These are phyloP conservation scores for Celastrina argiolus DNA, from an alignment of 2,888 invertebrate genomes.

Conservation along the genomic window DNA sequence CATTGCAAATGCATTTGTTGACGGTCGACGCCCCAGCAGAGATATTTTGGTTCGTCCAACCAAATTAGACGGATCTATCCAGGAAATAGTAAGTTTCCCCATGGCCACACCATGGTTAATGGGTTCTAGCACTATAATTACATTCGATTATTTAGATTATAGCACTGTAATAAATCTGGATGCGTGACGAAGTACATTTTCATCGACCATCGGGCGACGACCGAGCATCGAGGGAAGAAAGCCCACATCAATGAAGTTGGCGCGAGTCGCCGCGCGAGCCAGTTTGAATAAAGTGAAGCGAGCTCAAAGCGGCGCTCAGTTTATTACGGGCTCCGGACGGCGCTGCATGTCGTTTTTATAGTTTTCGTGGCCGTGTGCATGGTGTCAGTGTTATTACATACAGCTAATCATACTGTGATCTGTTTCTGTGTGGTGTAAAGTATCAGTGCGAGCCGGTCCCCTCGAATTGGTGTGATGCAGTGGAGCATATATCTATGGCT, in stretches of 20 bases:
- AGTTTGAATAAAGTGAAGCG: slow-evolving; percentile 56
- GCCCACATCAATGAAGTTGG: slow-evolving; percentile 57
- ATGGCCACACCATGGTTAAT: neutral
- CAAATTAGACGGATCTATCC: slow-evolving; percentile 47
- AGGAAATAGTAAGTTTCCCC: neutral
- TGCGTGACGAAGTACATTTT: slow-evolving; percentile 66
- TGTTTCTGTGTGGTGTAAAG: slow-evolving; percentile 64
- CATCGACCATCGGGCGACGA: slow-evolving; percentile 64
- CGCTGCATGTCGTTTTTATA: slow-evolving; percentile 62
- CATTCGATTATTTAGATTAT: slow-evolving; percentile 33
- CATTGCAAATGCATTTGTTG: slow-evolving; percentile 27
- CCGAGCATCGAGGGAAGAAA: slow-evolving; percentile 50
- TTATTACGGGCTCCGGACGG: slow-evolving; percentile 60
- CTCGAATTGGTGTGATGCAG: slow-evolving; percentile 82
- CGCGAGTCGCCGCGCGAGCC: slow-evolving; percentile 49
- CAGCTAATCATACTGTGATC: slow-evolving; percentile 69
- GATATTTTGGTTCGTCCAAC: slow-evolving; percentile 50
- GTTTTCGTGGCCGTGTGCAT: slow-evolving; percentile 63
- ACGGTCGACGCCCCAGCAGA: slow-evolving; percentile 58
- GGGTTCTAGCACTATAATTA: neutral
- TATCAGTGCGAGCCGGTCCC: slow-evolving; percentile 61
- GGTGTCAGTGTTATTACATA: slow-evolving; percentile 73
- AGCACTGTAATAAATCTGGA: slow-evolving; percentile 57
- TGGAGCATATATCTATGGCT: slow-evolving; percentile 86
- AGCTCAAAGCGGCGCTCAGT: slow-evolving; percentile 68